Base-by-base conservation (phyloP, 1,140 invertebrate genomes). In the Varroa destructor region DNA sequence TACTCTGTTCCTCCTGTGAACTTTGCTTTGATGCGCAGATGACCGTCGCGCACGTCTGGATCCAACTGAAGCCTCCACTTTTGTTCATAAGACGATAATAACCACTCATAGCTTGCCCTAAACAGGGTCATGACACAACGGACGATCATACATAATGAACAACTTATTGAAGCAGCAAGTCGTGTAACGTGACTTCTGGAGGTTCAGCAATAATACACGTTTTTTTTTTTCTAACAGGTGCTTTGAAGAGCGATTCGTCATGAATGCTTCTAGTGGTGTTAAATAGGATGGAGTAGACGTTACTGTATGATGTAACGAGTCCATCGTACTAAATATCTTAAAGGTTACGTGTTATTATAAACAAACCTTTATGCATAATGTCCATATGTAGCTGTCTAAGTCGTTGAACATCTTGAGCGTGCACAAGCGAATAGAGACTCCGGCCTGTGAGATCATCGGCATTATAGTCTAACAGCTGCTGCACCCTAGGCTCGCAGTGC, bases 11-110 rank as follows among this genome's bases (percentile, higher is more conserved):
- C 73, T 97, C 61, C 46, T 67, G 79, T 40, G 61, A 43, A 12
- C 40, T 43, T 8, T 67, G 61, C 8, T 67, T 67, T 46, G 61
- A 67, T 40, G 61, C 61, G 81, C 90, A 95, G 56, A 97, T 91
- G 6, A 97, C 90, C 0, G 93, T 97, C 43, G 92, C 93, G 80
- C 93, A 97, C 0, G 90, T 94, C 81, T 97, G 93, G 70, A 96
- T 82, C 93, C 93, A 97, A 43, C 90, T 92, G 81, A 89, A 96
- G 1, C 94, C 93, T 4, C 93, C 93, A 74, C 86, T 88, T 80
- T 94, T 94, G 81, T 95, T 96, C 87, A 97, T 93, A 74, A 97
- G 77, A 77, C 93, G 85, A 80, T 93, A 96, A 81, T 96, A 97
- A 78, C 92, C 90, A 5, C 91, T 95, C 80, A 97, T 83, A 43